These are phyloP conservation scores for Phyto melanocephala DNA, from an alignment of 2,888 invertebrate genomes.

Conservation along the genomic window DNA sequence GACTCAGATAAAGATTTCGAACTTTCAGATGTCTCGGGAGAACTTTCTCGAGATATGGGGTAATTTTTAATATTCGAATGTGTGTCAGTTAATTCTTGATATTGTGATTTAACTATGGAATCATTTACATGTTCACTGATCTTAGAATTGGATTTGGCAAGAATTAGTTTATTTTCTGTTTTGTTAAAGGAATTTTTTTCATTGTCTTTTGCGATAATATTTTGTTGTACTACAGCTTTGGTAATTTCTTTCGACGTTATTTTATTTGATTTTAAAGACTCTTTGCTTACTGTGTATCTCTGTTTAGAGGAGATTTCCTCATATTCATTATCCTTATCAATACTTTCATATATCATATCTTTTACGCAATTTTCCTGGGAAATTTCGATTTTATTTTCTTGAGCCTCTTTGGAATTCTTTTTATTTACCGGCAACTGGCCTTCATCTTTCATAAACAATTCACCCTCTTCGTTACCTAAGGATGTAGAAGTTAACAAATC, in stretches of 20 bases:
- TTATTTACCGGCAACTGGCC: background rate
- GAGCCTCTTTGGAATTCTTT: background rate
- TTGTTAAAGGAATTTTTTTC: no score
- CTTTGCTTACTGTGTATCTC: no score
- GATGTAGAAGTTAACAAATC: background rate
- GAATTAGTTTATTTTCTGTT: no score
- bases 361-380: background rate
- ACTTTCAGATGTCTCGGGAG: background rate
- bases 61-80: background rate
- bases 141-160: no score
- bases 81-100: background rate
- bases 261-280: no score
- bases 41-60: background rate
- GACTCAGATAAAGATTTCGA: conserved; percentile 22
- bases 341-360: background rate
- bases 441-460: conserved; percentile 16
- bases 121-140: no score
- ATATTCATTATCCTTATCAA: background rate
- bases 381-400: background rate
- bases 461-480: conserved; percentile 40
- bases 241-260: no score
- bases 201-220: no score
- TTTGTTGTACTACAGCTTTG: no score
- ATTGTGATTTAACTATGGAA: background rate
- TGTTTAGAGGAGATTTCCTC: background rate